Evolutionary conservation across 2,113 vertebrate genomes (phyloP).

Genomic region (Otis tarda): DNA sequence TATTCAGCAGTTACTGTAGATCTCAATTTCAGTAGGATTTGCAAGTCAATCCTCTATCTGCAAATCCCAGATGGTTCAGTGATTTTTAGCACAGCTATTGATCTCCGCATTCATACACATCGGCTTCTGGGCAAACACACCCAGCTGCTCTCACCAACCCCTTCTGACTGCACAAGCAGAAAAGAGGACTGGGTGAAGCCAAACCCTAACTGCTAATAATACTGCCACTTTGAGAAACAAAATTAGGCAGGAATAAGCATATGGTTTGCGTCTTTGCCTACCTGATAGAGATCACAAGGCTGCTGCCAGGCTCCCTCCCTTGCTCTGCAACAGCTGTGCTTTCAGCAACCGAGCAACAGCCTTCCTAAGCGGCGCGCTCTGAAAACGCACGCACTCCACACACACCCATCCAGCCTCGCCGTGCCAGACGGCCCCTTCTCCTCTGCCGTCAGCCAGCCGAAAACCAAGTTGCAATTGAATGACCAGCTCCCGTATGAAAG

Average conservation of each 20-base stretch:
- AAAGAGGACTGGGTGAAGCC: neutral
- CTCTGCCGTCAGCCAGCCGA: neutral
- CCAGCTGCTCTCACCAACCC: slow-evolving; percentile 16
- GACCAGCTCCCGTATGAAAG: slow-evolving; percentile 13
- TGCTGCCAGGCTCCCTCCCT: slow-evolving; percentile 11
- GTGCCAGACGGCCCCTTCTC: slow-evolving; percentile 68
- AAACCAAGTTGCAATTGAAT: slow-evolving; percentile 37
- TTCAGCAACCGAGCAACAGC: slow-evolving; percentile 39
- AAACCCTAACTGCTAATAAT: neutral
- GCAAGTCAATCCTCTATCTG: slow-evolving; percentile 39
- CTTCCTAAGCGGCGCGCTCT: slow-evolving; percentile 36
- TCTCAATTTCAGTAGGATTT: slow-evolving; percentile 46
- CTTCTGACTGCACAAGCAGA: neutral
- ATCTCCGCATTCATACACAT: slow-evolving; percentile 36
- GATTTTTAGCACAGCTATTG: slow-evolving; percentile 42
- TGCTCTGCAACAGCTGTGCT: slow-evolving; percentile 32
- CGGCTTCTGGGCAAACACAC: neutral
- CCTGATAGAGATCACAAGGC: slow-evolving; percentile 35
- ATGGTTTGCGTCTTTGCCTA: slow-evolving; percentile 18
- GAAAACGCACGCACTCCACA: neutral
- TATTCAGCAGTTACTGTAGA: neutral
- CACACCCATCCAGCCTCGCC: neutral
- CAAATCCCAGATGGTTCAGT: slow-evolving; percentile 31
- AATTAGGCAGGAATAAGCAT: neutral
- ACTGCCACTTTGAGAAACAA: neutral